Percentiles rank a stretch among this genome's conserved stretches.
Conservation (phyloP, 1,140 invertebrate genomes). For the Leptinotarsa undecemlineata region DNA sequence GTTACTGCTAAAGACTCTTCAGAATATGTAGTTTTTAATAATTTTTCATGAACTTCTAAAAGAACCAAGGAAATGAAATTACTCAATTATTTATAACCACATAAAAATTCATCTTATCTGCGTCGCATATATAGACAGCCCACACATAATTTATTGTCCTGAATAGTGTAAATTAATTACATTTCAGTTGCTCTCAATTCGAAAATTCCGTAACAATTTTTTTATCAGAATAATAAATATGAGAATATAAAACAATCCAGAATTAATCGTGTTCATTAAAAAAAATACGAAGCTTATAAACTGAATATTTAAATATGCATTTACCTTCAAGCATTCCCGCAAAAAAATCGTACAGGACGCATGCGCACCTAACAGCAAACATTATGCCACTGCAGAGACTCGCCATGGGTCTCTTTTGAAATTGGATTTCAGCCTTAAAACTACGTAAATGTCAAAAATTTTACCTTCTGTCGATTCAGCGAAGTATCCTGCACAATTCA, state of each 20-base stretch:
- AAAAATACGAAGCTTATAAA: background rate
- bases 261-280: background rate
- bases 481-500: constrained; percentile 18
- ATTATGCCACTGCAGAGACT: constrained; percentile 44
- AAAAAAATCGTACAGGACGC: constrained; percentile 35
- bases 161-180: background rate
- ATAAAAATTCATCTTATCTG: background rate
- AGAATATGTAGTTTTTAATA: background rate
- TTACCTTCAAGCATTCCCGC: constrained; percentile 35
- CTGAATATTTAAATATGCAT: constrained; percentile 26
- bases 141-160: constrained; percentile 5
- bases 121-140: background rate
- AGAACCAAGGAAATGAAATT: background rate
- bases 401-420: constrained; percentile 4
- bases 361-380: constrained; percentile 39
- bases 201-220: background rate
- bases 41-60: background rate
- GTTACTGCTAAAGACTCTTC: background rate
- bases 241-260: background rate
- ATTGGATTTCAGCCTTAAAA: constrained; percentile 8
- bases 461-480: constrained; percentile 32
- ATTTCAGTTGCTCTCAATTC: background rate
- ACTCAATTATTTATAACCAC: constrained; percentile 1
- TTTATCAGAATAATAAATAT: no score
- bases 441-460: constrained; percentile 31